Evolutionary conservation across 2,888 invertebrate genomes (phyloP).

Genomic region (Hymenopus coronatus): DNA sequence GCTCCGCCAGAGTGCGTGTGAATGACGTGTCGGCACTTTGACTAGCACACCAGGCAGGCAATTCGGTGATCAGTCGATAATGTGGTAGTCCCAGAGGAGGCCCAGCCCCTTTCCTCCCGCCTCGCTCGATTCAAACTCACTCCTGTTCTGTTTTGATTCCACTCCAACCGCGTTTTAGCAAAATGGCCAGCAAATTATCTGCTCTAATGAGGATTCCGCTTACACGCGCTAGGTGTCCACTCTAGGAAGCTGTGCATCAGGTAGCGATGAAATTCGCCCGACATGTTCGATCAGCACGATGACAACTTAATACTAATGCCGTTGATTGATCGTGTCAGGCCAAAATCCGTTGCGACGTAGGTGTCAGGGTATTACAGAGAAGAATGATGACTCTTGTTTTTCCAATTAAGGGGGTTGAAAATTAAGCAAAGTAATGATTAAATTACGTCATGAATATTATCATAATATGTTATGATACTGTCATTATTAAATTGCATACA

Average conservation of each 20-base stretch:
- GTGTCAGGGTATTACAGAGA: too few species aligned
- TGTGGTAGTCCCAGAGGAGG: neutral
- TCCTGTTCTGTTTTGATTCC: neutral
- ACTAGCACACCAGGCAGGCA: neutral
- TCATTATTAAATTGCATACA: too few species aligned
- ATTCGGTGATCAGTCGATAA: neutral
- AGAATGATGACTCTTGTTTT: too few species aligned
- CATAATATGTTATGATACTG: too few species aligned
- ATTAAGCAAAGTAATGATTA: too few species aligned
- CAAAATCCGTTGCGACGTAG: too few species aligned
- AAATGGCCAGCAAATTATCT: slow-evolving; percentile 3
- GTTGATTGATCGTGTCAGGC: too few species aligned
- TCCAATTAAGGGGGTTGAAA: too few species aligned
- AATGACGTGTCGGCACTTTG: neutral
- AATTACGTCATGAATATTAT: too few species aligned
- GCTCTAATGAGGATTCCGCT: neutral
- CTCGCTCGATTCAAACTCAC: neutral
- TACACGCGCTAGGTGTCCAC: neutral
- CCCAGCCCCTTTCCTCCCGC: neutral
- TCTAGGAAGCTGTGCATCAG: neutral
- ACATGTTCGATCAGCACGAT: neutral
- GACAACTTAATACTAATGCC: too few species aligned
- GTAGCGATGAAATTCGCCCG: neutral
- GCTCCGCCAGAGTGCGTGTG: neutral
- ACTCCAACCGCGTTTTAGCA: neutral